phyloP scores from a whole-genome alignment of 1,140 invertebrate genomes.

The silkworm (Bombyx mori) region ASM3026992v2 NC_085128.1:6784001-6784500 shows the following conservation, averaged over 20 bases:
- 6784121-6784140: too few relatives aligned
- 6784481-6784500: conserved; percentile 2
- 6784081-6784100: too few relatives aligned
- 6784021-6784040: too few relatives aligned
- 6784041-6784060: too few relatives aligned
- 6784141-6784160: too few relatives aligned
- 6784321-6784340: conserved; percentile 59
- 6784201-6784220: too few relatives aligned
- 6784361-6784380: conserved; percentile 52
- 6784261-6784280: conserved; percentile 34
- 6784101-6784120: too few relatives aligned
- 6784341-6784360: conserved; percentile 45
- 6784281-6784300: conserved; percentile 47
- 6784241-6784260: neutral
- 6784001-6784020: too few relatives aligned
- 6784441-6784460: conserved; percentile 51
- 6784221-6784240: conserved; percentile 4
- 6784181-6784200: too few relatives aligned
- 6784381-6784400: conserved; percentile 63
- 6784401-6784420: conserved; percentile 23
- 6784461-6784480: conserved; percentile 9
- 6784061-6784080: too few relatives aligned
- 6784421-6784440: conserved; percentile 35
- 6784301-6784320: conserved; percentile 31
- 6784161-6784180: too few relatives aligned